phyloP scores from a whole-genome alignment of 92 coral and sea anemone genomes.

The Galaxea fascicularis region DNA sequence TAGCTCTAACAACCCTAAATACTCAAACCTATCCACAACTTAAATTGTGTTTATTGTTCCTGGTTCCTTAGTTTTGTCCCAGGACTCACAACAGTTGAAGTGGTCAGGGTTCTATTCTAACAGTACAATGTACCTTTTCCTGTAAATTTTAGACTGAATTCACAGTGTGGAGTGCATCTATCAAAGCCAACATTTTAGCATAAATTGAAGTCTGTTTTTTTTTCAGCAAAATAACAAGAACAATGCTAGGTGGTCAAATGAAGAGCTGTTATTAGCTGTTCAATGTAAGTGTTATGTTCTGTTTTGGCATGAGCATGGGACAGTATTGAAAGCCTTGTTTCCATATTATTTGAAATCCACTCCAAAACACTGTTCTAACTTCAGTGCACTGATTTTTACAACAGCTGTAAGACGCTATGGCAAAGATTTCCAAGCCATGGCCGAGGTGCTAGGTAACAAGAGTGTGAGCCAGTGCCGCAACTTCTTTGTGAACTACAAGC shows the following conservation, averaged over 20 bases:
- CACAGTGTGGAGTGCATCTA: too few species aligned
- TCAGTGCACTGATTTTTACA: not conserved
- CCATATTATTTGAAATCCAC: not conserved
- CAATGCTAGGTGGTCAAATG: conserved; percentile 96
- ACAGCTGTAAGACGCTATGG: conserved; percentile 99
- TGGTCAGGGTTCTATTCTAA: too few species aligned
- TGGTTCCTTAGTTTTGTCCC: too few species aligned
- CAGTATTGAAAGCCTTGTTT: not conserved
- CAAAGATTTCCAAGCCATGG: conserved; percentile 99
- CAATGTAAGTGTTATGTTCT: conserved; percentile 75
- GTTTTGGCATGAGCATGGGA: not conserved
- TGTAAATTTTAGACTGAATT: too few species aligned
- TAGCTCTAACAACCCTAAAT: too few species aligned
- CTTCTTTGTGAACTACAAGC: conserved; percentile 96
- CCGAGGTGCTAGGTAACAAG: conserved; percentile 96
- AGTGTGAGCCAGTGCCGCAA: conserved; percentile 97
- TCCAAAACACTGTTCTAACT: not conserved
- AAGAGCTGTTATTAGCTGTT: conserved; percentile 92
- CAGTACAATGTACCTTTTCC: too few species aligned
- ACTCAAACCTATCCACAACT: too few species aligned
- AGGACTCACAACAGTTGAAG: too few species aligned
- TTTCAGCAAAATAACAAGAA: conserved; percentile 88
- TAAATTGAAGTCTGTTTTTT: not conserved
- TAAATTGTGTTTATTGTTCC: too few species aligned
- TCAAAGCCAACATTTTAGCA: not conserved